Percentiles rank a stretch among this genome's conserved stretches.
These are phyloP conservation scores for Meandrina meandrites DNA, from an alignment of 92 coral and sea anemone genomes.

Conservation along the genomic window DNA sequence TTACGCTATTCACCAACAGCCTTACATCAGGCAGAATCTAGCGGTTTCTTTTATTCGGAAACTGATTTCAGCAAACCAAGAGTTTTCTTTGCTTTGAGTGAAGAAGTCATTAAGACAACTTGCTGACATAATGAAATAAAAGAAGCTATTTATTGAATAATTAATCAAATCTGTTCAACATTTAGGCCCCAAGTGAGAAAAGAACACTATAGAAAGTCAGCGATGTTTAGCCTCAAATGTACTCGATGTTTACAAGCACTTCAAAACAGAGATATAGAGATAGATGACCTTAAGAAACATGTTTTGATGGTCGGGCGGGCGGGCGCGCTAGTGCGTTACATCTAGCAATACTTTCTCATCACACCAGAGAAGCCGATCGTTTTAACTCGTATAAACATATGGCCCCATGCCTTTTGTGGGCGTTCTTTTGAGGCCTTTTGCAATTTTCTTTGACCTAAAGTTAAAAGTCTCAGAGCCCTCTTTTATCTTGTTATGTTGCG, in stretches of 20 bases:
- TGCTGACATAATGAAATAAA: slow-evolving; percentile 87
- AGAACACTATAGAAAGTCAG: not conserved
- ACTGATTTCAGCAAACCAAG: slow-evolving; percentile 7
- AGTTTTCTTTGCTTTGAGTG: slow-evolving; percentile 46
- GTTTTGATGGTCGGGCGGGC: not conserved
- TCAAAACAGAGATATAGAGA: slow-evolving; percentile 27
- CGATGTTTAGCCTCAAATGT: slow-evolving; percentile 7
- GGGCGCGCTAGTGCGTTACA: not conserved
- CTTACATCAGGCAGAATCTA: not conserved
- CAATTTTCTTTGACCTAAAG: slow-evolving; percentile 38
- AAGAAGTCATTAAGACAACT: slow-evolving; percentile 80
- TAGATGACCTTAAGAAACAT: slow-evolving; percentile 28
- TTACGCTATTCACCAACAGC: not conserved
- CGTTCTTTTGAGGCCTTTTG: slow-evolving; percentile 30
- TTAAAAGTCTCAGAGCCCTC: slow-evolving; percentile 60
- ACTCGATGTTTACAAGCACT: slow-evolving; percentile 42
- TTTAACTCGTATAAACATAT: slow-evolving; percentile 34
- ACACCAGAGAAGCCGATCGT: slow-evolving; percentile 13
- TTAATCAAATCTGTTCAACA: slow-evolving; percentile 83
- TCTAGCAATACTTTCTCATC: not conserved
- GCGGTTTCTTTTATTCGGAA: slow-evolving; percentile 3
- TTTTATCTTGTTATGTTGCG: slow-evolving; percentile 75
- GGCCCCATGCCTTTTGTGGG: slow-evolving; percentile 33
- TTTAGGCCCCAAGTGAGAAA: slow-evolving; percentile 20
- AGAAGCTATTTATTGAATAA: slow-evolving; percentile 84